phyloP scores from a whole-genome alignment of 1,140 invertebrate species.

The Linepithema humile region DNA sequence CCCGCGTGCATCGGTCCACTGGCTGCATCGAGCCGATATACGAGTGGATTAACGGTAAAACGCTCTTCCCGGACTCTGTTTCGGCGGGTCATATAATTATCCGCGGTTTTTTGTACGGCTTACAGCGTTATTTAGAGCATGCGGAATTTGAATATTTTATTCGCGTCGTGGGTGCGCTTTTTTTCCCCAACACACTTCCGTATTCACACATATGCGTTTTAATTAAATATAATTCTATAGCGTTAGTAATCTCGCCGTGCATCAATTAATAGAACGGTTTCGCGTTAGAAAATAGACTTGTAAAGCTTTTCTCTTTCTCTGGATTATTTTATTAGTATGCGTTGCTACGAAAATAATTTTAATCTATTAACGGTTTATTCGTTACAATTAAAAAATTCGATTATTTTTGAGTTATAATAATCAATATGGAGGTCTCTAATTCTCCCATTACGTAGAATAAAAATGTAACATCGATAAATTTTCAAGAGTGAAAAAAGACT shows the following conservation, averaged over 20 bases:
- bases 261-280: background rate
- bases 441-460: too few relatives aligned
- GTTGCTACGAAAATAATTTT: background rate
- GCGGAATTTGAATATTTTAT: conserved; percentile 18
- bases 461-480: too few relatives aligned
- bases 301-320: background rate
- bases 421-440: too few relatives aligned
- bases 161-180: background rate
- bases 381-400: background rate
- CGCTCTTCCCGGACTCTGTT: conserved; percentile 34
- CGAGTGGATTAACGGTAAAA: conserved; percentile 60
- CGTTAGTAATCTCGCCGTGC: background rate
- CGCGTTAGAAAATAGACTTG: background rate
- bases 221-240: background rate
- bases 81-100: conserved; percentile 56
- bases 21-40: conserved; percentile 10
- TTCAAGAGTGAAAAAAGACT: too few relatives aligned
- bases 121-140: conserved; percentile 31
- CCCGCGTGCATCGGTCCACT: background rate
- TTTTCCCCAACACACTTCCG: background rate
- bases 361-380: background rate
- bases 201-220: background rate
- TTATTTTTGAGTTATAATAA: background rate
- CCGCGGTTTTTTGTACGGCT: conserved; percentile 31
- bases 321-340: too few relatives aligned